Percentiles rank a stretch among this genome's conserved stretches.
These are phyloP conservation scores for Onychomys torridus DNA, from an alignment of 2,797 vertebrate genomes.

Conservation along the genomic window DNA sequence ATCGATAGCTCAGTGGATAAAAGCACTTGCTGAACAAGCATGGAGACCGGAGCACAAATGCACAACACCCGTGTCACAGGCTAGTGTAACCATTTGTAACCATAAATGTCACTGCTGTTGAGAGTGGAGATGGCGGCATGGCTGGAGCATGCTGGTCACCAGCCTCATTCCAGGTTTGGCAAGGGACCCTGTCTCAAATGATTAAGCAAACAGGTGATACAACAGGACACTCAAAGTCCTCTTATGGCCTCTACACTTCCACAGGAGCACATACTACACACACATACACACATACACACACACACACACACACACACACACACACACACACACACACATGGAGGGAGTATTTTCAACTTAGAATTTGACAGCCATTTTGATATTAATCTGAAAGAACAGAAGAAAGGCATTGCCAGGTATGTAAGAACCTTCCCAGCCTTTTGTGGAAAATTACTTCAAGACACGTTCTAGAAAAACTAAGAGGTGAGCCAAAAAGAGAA, in stretches of 20 bases:
- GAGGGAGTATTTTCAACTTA: background rate
- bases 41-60: background rate
- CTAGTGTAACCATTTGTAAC: no score
- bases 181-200: background rate
- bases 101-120: background rate
- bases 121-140: background rate
- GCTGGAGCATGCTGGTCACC: background rate
- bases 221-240: background rate
- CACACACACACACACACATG: background rate
- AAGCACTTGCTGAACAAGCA: background rate
- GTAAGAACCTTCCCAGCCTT: background rate
- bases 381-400: background rate
- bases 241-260: background rate
- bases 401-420: background rate
- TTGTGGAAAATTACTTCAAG: constrained; percentile 27
- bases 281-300: background rate
- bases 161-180: background rate
- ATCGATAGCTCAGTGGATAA: background rate
- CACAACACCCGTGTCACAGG: no score
- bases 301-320: background rate
- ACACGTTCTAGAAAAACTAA: background rate
- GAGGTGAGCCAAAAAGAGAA: background rate
- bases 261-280: background rate
- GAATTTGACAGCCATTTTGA: background rate
- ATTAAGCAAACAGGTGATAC: background rate